Base-by-base conservation (phyloP, 2,113 vertebrate genomes). In the Datnioides undecimradiatus region DNA sequence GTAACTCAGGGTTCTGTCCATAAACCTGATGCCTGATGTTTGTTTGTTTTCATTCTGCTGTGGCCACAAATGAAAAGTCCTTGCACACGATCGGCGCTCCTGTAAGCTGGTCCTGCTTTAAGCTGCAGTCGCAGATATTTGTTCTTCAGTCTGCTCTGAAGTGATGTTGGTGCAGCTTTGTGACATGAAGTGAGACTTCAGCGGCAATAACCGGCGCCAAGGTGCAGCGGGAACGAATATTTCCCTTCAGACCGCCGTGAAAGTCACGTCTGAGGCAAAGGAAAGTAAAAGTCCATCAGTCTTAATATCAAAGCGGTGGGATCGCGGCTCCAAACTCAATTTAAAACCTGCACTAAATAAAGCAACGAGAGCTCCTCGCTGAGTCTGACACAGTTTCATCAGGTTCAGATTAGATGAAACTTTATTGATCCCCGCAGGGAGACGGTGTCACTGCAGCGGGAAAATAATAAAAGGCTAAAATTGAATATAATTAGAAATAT, bases 331-430 rank as follows among this genome's bases (percentile, higher is more conserved):
- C 73, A 80, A 78, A 90, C 73, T 76, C 84, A 68, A 82, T 87
- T 72, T 85, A 38, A 84, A 81, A 80, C 16, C 27, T 33, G 78
- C 52, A 82, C 85, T 89, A 88, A 89, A 88, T 88, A 89, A 90
- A 89, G 88, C 80, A 68, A 45, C 17, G 25, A 58, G 71, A 70
- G 80, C 80, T 73, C 73, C 85, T 79, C 71, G 52, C 81, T 45
- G 71, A 65, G 82, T 48, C 60, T 90, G 88, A 90, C 90, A 92
- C 87, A 76, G 40, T 86, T 89, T 89, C 85, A 90, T 89, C 87
- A 85, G 86, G 73, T 87, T 80, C 81, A 79, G 46, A 88, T 86
- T 62, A 88, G 72, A 91, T 87, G 86, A 80, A 92, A 89, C 69
- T 85, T 76, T 90, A 89, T 87, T 82, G 90, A 92, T 89, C 74